Evolutionary conservation across 1,140 invertebrate species (phyloP), one percentile per base, ranked within the genome.

Genomic region (Cyclina sinensis): DNA sequence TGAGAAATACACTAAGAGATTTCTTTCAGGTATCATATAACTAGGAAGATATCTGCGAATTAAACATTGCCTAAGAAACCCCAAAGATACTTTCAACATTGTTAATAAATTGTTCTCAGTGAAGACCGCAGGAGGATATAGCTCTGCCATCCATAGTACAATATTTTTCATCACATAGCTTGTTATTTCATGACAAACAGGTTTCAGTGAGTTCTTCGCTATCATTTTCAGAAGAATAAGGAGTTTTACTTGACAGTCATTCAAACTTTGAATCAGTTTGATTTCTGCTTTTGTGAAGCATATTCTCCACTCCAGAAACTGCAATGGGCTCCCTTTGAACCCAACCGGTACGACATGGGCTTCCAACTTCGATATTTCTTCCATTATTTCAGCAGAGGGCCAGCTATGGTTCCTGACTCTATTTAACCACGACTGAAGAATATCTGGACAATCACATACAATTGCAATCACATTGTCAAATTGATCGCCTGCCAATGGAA

Each of bases 131-230:
- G 43, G 14, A 43, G 43, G 43, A 43, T 43, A 43, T 43, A 43
- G 14, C 43, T 43, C 43, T 43, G 43, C 43, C 43, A 43, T 7
- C 84, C 84, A 86, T 5, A 86, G 59, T 24, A 74, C 51, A 27
- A 86, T 37, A 48, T 86, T 78, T 32, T 86, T 86, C 37, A 86
- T 62, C 1, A 86, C 43, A 78, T 59, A 86, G 9, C 73, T 62
- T n/a, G 68, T 54, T 27, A 86, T 78, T 18, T 74, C 65, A 11
- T 32, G 3, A 35, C 70, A 62, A 14, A 62, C 39, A 43, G 48
- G 51, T 35, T 59, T 11, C 9, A 86, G 54, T n/a, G 37, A 21
- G 16, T 78, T 14, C 37, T 86, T 86, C 14, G 35, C 51, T 32
- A 86, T 54, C 14, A 86, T 32, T 48, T 86, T 86, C 11, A 86